Evolutionary conservation across 2,888 invertebrate genomes (phyloP), one percentile per base, ranked within the genome.

Genomic region (Uloborus plumipes): DNA sequence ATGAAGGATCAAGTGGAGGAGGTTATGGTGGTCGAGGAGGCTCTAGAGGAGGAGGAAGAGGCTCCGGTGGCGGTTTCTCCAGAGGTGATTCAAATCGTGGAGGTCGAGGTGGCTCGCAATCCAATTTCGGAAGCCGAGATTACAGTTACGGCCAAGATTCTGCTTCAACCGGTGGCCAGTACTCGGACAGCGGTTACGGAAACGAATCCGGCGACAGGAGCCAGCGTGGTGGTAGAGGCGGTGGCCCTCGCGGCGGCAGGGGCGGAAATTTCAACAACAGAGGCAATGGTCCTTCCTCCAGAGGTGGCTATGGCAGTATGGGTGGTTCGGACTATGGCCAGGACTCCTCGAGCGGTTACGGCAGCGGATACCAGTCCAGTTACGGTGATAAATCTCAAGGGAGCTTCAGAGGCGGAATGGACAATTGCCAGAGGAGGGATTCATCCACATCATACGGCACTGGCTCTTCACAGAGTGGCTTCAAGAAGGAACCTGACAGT

Each of bases 181-280:
- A 53, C 49, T 70, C 70, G 55, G 67, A 20, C 13, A 15, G 39
- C 6, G 31, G 53, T 39, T 62, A 49, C 51, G 65, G 58, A 53
- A 59, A 51, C 53, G 65, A 15, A 16, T n/a, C 49, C 7, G 22
- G 75, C 59, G 71, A 69, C 4, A 59, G 84, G 16, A 79, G 75
- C 51, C 70, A 75, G 22, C 71, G 76, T 14, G 73, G 74, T 65
- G 55, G 26, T 67, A 74, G 74, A 47, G 78, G 84, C 49, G 75
- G 59, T 51, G 15, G 22, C 3, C n/a, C 55, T 64, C 16, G 61
- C 11, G 55, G 26, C n/a, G 49, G 26, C 3, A n/a, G 26, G 1
- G 11, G 16, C 11, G 51, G 59, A 18, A 20, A 26, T 58, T 16
- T 50, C 7, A 16, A 11, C 9, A n/a, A 55, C 39, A 61, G 70